phyloP scores from a whole-genome alignment of 1,140 invertebrate species.

The Spodoptera litura region DNA sequence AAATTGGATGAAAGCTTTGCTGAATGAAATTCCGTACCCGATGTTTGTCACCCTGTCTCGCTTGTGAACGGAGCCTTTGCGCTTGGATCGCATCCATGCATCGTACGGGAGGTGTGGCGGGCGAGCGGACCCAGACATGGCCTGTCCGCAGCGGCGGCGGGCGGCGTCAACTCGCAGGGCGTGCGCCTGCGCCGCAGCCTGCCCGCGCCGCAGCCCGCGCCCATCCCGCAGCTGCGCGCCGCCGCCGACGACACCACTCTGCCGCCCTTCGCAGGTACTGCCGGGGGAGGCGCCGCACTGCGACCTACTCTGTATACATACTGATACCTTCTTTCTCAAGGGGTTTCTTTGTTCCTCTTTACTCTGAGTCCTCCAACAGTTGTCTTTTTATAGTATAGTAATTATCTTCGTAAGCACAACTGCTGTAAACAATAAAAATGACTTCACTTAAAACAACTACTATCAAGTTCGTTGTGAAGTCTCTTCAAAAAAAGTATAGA shows the following conservation, averaged over 20 bases:
- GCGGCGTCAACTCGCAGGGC: conserved; percentile 81
- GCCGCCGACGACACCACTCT: conserved; percentile 88
- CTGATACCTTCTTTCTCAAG: not conserved
- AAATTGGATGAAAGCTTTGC: conserved; percentile 51
- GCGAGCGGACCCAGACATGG: conserved; percentile 1
- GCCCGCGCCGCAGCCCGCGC: conserved; percentile 90
- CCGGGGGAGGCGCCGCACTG: not conserved
- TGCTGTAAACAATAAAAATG: no score
- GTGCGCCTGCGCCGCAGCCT: conserved; percentile 91
- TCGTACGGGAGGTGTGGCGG: not conserved
- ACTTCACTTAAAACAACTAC: no score
- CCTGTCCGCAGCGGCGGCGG: conserved; percentile 71
- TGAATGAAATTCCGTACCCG: conserved; percentile 47
- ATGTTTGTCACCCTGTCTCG: conserved; percentile 66
- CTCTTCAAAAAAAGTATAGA: no score
- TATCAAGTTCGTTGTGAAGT: no score
- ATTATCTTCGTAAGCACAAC: no score
- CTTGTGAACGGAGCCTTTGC: conserved; percentile 45
- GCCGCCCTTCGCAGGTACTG: conserved; percentile 84
- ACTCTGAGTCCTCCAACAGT: not conserved
- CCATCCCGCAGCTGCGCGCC: conserved; percentile 94
- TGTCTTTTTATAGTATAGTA: no score
- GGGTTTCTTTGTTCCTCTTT: not conserved
- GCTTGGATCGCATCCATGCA: conserved; percentile 19
- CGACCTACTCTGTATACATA: not conserved